Evolutionary conservation across 2,888 invertebrate genomes (phyloP).

Genomic region (Trissoscelio sp.): DNA sequence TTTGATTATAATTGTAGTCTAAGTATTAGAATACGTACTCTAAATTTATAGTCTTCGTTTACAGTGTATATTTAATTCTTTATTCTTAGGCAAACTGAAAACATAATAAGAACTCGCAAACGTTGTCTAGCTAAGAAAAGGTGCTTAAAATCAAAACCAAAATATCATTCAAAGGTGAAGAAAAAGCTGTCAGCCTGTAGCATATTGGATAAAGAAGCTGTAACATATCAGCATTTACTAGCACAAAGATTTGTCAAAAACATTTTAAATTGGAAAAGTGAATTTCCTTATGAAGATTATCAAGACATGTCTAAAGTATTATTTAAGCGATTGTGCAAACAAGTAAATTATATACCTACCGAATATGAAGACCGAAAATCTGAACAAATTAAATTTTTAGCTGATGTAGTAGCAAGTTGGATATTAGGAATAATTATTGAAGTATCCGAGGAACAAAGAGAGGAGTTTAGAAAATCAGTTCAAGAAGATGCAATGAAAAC

Average conservation of each 20-base stretch:
- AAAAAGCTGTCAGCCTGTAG: conserved; percentile 6
- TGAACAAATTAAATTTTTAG: conserved; percentile 78
- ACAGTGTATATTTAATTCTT: neutral
- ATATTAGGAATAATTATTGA: conserved; percentile 78
- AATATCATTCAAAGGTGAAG: conserved; percentile 22
- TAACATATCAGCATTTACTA: conserved; percentile 77
- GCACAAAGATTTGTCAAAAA: conserved; percentile 79
- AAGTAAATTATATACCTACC: conserved; percentile 72
- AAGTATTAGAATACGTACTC: too few relatives aligned
- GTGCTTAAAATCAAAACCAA: conserved; percentile 28
- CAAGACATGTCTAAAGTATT: conserved; percentile 77
- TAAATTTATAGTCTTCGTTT: too few relatives aligned
- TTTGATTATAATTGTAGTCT: too few relatives aligned
- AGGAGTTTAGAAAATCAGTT: conserved; percentile 58
- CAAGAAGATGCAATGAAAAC: conserved; percentile 66
- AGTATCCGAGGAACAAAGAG: too few relatives aligned
- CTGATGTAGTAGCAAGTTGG: conserved; percentile 79
- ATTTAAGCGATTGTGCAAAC: conserved; percentile 71
- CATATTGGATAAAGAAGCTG: conserved; percentile 74
- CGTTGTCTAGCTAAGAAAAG: conserved; percentile 26
- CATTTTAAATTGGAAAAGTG: conserved; percentile 76
- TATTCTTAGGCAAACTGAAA: conserved; percentile 76
- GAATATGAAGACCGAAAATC: conserved; percentile 76
- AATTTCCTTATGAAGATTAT: conserved; percentile 75
- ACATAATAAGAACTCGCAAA: conserved; percentile 60